phyloP scores from a whole-genome alignment of 2,797 vertebrate species.

The Semaprochilodus insignis region DNA sequence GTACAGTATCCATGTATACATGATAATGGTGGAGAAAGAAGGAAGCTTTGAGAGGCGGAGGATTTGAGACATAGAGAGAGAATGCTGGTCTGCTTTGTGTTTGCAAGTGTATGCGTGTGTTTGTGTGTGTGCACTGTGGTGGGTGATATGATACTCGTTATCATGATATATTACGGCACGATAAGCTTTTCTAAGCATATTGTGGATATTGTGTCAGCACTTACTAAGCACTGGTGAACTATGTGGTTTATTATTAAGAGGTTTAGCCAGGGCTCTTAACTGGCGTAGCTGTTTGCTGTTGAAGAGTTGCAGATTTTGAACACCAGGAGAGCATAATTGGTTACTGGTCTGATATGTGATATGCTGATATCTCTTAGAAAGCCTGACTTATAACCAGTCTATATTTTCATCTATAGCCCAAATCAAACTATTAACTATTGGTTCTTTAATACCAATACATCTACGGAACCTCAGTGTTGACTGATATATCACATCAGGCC shows the following conservation, averaged over 20 bases:
- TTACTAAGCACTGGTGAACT: background rate
- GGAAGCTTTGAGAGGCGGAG: background rate
- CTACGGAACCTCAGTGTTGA: no score
- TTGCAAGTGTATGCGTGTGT: background rate
- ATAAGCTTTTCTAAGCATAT: background rate
- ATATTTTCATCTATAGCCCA: no score
- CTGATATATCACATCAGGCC: no score
- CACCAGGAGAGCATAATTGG: no score
- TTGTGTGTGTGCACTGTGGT: background rate
- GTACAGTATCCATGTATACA: background rate
- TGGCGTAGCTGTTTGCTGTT: background rate
- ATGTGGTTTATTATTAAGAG: background rate
- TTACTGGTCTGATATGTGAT: no score
- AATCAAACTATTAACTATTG: no score
- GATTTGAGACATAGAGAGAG: background rate
- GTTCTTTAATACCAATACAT: no score
- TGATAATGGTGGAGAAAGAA: no score
- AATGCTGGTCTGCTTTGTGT: background rate
- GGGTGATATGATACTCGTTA: background rate
- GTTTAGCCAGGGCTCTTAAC: background rate
- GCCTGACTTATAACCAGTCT: no score
- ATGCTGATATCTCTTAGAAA: no score
- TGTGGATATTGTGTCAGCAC: background rate
- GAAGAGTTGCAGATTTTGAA: no score
- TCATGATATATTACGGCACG: background rate